phyloP scores from a whole-genome alignment of 1,140 invertebrate species.

The Drosophila arawakana region DNA sequence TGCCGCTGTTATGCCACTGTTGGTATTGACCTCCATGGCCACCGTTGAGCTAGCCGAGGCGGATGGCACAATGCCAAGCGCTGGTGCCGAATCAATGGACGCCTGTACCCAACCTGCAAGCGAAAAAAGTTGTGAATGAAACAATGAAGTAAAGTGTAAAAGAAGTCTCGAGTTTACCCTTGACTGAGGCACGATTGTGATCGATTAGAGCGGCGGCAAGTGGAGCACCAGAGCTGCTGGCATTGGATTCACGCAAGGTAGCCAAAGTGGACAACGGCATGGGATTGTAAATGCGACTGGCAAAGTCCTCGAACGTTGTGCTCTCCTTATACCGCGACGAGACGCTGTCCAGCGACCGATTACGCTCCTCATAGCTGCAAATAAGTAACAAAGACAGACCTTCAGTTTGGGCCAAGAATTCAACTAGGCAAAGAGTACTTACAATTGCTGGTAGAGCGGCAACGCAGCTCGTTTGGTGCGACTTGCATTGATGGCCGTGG shows the following conservation, averaged over 20 bases:
- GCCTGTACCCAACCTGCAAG: slow-evolving; percentile 80
- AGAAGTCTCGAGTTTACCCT: slow-evolving; percentile 48
- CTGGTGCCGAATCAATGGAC: slow-evolving; percentile 72
- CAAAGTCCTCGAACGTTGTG: slow-evolving; percentile 96
- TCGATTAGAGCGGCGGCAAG: slow-evolving; percentile 85
- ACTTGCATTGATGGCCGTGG: slow-evolving; percentile 96
- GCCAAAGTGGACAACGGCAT: slow-evolving; percentile 85
- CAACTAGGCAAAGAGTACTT: slow-evolving; percentile 79
- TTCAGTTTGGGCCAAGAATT: background rate
- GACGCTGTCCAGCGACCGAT: slow-evolving; percentile 94
- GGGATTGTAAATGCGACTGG: slow-evolving; percentile 93
- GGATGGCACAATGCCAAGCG: slow-evolving; percentile 68
- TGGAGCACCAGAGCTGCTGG: slow-evolving; percentile 73
- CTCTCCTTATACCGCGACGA: slow-evolving; percentile 94
- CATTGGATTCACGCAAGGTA: slow-evolving; percentile 69
- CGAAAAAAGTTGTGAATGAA: background rate
- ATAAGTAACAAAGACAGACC: slow-evolving; percentile 27
- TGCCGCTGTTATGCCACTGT: slow-evolving; percentile 55
- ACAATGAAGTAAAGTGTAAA: background rate
- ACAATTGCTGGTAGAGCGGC: slow-evolving; percentile 96
- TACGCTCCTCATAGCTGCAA: slow-evolving; percentile 95
- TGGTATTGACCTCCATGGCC: slow-evolving; percentile 76
- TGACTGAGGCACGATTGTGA: slow-evolving; percentile 82
- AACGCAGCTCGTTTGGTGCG: slow-evolving; percentile 94
- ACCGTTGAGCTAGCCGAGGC: slow-evolving; percentile 75